These are phyloP conservation scores for Henicopernis longicauda DNA, from an alignment of 2,113 vertebrate species.

Conservation along the genomic window DNA sequence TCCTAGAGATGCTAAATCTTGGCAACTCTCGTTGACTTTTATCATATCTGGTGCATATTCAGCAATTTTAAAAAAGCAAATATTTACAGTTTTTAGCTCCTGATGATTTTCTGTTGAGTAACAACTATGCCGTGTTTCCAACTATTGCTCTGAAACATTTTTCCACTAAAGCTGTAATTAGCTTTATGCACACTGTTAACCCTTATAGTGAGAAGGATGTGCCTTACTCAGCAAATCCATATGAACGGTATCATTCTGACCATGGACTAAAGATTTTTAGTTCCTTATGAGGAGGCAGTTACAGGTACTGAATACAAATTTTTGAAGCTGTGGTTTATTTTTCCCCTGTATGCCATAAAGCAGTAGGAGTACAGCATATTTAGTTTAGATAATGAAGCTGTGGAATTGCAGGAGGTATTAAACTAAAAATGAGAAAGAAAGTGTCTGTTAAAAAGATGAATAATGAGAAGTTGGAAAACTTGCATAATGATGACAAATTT, in stretches of 20 bases:
- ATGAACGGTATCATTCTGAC: not conserved
- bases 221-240: not conserved
- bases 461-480: not conserved
- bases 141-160: not conserved
- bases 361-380: not conserved
- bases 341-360: not conserved
- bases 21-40: not conserved
- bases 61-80: not conserved
- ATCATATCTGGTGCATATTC: not conserved
- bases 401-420: slow-evolving; percentile 6
- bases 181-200: not conserved
- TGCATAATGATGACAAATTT: not conserved
- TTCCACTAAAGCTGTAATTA: not conserved
- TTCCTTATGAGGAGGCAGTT: not conserved
- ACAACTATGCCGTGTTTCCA: not conserved
- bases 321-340: slow-evolving; percentile 14
- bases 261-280: not conserved
- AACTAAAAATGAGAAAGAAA: not conserved
- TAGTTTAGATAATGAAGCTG: slow-evolving; percentile 24
- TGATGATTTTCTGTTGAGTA: not conserved
- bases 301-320: not conserved
- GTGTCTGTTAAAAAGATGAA: not conserved
- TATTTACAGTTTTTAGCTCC: not conserved
- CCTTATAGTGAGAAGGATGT: not conserved
- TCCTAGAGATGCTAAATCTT: not conserved